Conservation (phyloP, 1,140 invertebrate species). For the Bombus balteatus region DNA sequence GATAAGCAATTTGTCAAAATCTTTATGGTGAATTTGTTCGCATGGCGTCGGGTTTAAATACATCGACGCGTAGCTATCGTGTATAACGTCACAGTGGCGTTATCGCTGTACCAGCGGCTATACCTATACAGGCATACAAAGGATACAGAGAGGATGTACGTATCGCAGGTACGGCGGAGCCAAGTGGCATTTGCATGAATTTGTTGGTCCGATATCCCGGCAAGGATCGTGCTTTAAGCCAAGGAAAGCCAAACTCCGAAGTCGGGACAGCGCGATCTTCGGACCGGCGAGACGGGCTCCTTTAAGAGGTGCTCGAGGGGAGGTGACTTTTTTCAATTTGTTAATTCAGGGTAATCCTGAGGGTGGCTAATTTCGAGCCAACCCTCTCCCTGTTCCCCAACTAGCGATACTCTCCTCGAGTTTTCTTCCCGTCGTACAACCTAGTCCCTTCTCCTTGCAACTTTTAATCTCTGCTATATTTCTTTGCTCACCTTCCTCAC, state of each 20-base stretch:
- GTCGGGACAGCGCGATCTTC: constrained; percentile 34
- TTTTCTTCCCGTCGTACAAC: constrained; percentile 42
- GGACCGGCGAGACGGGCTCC: constrained; percentile 37
- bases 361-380: constrained; percentile 75
- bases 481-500: constrained; percentile 23
- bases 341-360: constrained; percentile 78
- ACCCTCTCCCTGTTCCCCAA: constrained; percentile 35
- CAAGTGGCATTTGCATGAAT: constrained; percentile 76
- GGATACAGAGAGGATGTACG: constrained; percentile 46
- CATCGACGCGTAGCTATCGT: constrained; percentile 54
- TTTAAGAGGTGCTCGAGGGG: constrained; percentile 60
- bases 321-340: constrained; percentile 78
- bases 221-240: constrained; percentile 71
- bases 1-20: constrained; percentile 36
- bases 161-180: constrained; percentile 61
- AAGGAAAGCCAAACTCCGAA: constrained; percentile 21
- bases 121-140: constrained; percentile 51
- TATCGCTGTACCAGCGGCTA: constrained; percentile 66
- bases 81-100: constrained; percentile 64
- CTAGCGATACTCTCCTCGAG: constrained; percentile 33
- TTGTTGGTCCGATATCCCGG: constrained; percentile 73
- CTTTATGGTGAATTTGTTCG: constrained; percentile 62
- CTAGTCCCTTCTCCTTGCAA: constrained; percentile 53
- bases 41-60: constrained; percentile 56
- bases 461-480: constrained; percentile 72